Percentiles rank a stretch among this genome's conserved stretches.
These are phyloP conservation scores for Cantharis rustica DNA, from an alignment of 2,888 invertebrate species.

Conservation along the genomic window DNA sequence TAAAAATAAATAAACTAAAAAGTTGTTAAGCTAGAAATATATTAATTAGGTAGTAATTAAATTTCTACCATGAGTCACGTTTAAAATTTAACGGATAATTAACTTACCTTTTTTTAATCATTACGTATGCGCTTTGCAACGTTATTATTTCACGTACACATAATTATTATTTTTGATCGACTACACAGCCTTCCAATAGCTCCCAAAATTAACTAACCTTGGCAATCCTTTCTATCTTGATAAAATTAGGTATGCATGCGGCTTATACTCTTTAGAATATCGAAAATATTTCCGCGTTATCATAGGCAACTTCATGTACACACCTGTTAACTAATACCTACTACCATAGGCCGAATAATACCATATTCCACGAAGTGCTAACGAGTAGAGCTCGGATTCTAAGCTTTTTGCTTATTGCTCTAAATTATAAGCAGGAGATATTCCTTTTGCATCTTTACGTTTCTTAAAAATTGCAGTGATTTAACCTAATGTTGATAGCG, in stretches of 20 bases:
- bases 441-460: too few species aligned
- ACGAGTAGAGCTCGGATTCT: too few species aligned
- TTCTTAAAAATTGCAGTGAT: too few species aligned
- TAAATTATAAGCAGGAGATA: too few species aligned
- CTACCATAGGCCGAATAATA: too few species aligned
- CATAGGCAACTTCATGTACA: background rate
- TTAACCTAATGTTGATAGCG: too few species aligned
- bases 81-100: background rate
- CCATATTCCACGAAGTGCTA: too few species aligned
- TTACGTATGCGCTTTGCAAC: background rate
- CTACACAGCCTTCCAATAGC: background rate
- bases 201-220: conserved; percentile 12
- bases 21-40: background rate
- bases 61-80: background rate
- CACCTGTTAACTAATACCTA: background rate
- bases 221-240: conserved; percentile 8
- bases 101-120: conserved; percentile 1
- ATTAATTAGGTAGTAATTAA: background rate
- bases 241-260: background rate
- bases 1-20: background rate
- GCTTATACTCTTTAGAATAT: background rate
- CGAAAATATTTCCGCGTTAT: background rate
- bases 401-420: too few species aligned
- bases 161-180: background rate
- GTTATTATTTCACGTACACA: background rate